Base-by-base conservation (phyloP, 2,888 invertebrate genomes). In the Agrotis ipsilon region DNA sequence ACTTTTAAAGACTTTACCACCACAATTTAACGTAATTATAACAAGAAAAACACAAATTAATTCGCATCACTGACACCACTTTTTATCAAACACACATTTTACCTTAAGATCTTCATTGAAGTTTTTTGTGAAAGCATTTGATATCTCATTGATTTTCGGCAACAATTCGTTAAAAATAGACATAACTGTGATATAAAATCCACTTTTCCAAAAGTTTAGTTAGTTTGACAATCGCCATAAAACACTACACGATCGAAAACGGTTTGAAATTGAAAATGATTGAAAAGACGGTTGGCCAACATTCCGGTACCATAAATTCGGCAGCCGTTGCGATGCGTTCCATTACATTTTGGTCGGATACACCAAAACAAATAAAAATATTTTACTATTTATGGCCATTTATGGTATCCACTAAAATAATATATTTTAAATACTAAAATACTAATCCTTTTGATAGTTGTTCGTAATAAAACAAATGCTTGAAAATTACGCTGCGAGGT, bases 231-330 rank as follows among this genome's bases (percentile, higher is more conserved):
- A 89, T 90, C 92, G 91, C 91, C 92, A 89, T 92, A 88, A 87
- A 94, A 93, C 89, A 91, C 90, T 85, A 90, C 87, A 87, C 87
- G 84, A 88, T 90, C 86, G 87, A 94, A 95, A 95, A 95, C 96
- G 94, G 96, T 96, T 96, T 96, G 92, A 95, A 93, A 94, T 94
- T 91, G 91, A 94, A 90, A 89, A 73, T 94, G 92, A 94, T 94
- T 91, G 91, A 94, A 90, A 89, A 73, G 60, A 74, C 62, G 68
- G 80, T 62, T 80, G 27, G 63, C 79, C 79, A 79, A 79, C 79
- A 72, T 80, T 68, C 62, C 52, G 54, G 32, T 57, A 72, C 32
- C 16, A 32, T 55, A 58, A n/a, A 59, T 19, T 76, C 46, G 49
- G 21, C 45, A 48, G 64, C 65, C 62, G 75, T 62, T 75, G 48